These are phyloP conservation scores for Caenorhabditis tropicalis DNA, from an alignment of 1,140 invertebrate species.

Conservation along the genomic window DNA sequence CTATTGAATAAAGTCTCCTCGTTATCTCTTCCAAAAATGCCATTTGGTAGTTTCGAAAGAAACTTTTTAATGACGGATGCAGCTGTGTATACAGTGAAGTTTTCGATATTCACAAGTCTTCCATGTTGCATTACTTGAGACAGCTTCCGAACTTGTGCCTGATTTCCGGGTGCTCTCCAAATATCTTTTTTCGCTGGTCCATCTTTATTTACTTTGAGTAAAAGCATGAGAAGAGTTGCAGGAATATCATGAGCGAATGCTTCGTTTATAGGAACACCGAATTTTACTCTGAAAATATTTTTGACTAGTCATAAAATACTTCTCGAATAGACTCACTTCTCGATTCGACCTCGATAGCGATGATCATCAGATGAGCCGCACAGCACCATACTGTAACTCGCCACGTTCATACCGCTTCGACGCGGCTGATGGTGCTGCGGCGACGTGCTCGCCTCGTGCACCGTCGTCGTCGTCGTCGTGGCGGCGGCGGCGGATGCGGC, in stretches of 20 bases:
- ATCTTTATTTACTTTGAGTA: conserved; percentile 92
- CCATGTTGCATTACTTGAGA: conserved; percentile 93
- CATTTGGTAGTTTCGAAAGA: conserved; percentile 92
- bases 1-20: conserved; percentile 89
- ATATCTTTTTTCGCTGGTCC: conserved; percentile 89
- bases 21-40: conserved; percentile 88
- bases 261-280: conserved; percentile 69
- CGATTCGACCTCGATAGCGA: conserved; percentile 70
- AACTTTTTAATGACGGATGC: conserved; percentile 95
- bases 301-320: too few species aligned
- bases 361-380: conserved; percentile 70
- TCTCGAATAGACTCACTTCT: too few species aligned
- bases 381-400: conserved; percentile 70
- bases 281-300: conserved; percentile 68
- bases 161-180: conserved; percentile 90
- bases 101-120: conserved; percentile 92
- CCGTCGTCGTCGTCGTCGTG: conserved; percentile 7
- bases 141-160: conserved; percentile 85
- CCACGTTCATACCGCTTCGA: conserved; percentile 61
- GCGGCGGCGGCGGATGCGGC: neutral
- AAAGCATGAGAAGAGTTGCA: conserved; percentile 75
- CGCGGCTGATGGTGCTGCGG: neutral
- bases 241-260: conserved; percentile 71
- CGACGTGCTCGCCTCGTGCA: neutral
- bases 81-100: conserved; percentile 96